Conservation (phyloP, 53 echinoderm and acorn worm genomes). For the Paelopatides confundens region DNA sequence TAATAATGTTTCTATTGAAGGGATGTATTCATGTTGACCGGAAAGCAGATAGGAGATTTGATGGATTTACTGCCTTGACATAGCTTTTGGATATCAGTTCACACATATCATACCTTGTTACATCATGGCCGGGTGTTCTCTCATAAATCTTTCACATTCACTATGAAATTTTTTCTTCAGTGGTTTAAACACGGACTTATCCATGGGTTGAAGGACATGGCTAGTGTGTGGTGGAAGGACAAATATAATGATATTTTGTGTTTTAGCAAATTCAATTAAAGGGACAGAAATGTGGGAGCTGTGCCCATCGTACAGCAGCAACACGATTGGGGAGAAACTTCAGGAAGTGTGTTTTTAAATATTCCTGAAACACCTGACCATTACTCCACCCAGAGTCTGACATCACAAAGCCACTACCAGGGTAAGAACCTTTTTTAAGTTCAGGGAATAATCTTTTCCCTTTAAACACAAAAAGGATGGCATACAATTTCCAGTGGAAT, state of each 20-base stretch:
- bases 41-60: not conserved
- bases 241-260: not conserved
- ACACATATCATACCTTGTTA: not conserved
- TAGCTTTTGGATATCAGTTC: not conserved
- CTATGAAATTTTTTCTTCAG: not conserved
- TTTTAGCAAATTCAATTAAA: not conserved
- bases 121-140: not conserved
- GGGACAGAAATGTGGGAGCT: not conserved
- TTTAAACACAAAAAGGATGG: conserved; percentile 7
- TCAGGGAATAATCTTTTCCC: not conserved
- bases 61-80: not conserved
- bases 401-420: not conserved
- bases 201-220: conserved; percentile 1
- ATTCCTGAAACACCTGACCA: not conserved
- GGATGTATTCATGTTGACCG: no score
- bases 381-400: conserved; percentile 20
- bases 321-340: not conserved
- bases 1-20: no score
- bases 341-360: not conserved
- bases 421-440: not conserved
- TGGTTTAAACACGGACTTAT: not conserved
- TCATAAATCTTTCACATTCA: not conserved
- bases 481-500: not conserved
- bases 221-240: conserved; percentile 4
- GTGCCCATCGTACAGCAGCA: not conserved